These are phyloP conservation scores for Erythrocercus mccallii DNA, from an alignment of 2,113 vertebrate species.

Conservation along the genomic window DNA sequence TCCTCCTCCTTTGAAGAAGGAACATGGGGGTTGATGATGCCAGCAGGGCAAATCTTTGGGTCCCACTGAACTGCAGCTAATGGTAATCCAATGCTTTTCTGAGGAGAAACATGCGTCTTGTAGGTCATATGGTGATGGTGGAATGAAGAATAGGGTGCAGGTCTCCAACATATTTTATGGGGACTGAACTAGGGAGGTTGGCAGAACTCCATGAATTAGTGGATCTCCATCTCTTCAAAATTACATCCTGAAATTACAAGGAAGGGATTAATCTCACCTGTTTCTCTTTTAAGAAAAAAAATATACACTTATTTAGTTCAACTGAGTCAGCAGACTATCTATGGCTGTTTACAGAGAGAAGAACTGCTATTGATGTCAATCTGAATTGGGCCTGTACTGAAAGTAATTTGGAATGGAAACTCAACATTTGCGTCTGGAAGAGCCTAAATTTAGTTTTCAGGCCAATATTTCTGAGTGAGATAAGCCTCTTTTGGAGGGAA, in stretches of 20 bases:
- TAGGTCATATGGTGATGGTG: background rate
- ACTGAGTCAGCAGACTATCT: background rate
- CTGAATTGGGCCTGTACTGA: background rate
- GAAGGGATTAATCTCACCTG: background rate
- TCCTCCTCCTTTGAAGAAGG: background rate
- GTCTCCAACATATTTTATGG: background rate
- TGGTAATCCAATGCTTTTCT: background rate
- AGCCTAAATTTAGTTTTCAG: background rate
- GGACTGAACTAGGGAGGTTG: background rate
- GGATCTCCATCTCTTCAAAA: background rate
- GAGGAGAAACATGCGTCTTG: background rate
- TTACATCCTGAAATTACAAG: background rate
- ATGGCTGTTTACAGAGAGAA: background rate
- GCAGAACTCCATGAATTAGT: background rate
- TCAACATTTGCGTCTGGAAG: background rate
- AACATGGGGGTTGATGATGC: fast-evolving
- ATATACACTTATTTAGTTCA: background rate
- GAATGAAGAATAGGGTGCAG: background rate
- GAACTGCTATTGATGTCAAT: background rate
- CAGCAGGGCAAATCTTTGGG: background rate
- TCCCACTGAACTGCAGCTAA: background rate
- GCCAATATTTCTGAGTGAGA: background rate
- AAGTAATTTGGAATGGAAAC: background rate
- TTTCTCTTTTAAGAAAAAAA: background rate
- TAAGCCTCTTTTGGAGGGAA: background rate